A percentile compares a stretch with the other conserved stretches of the same genome.
These are phyloP conservation scores for Epizoanthus rinbou DNA, from an alignment of 92 coral and sea anemone species.

Conservation along the genomic window DNA sequence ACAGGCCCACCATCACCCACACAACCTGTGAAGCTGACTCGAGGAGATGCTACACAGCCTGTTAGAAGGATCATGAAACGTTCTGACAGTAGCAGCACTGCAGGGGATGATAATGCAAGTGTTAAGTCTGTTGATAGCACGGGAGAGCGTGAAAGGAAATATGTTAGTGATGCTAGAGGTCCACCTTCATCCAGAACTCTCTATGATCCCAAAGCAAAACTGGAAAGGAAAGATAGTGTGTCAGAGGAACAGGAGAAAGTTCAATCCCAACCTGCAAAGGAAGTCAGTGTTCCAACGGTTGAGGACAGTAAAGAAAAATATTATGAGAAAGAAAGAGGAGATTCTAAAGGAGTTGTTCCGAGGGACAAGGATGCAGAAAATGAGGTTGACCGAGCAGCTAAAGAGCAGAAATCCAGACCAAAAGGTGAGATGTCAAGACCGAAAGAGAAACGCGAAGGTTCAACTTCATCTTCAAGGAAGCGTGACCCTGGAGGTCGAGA, in stretches of 20 bases:
- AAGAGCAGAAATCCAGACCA: constrained; percentile 28
- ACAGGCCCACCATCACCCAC: constrained; percentile 94
- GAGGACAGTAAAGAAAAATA: constrained; percentile 36
- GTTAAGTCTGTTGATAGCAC: constrained; percentile 91
- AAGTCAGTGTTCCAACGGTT: background rate
- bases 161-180: constrained; percentile 27
- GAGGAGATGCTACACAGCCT: constrained; percentile 54
- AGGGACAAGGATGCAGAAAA: constrained; percentile 18
- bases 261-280: constrained; percentile 33
- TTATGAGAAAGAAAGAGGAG: constrained; percentile 40
- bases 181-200: constrained; percentile 26
- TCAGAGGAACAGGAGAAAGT: constrained; percentile 20
- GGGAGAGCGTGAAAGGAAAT: constrained; percentile 68
- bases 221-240: constrained; percentile 32
- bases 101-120: constrained; percentile 95
- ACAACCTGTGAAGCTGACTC: constrained; percentile 59
- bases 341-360: background rate
- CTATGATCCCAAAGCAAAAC: constrained; percentile 31
- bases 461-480: constrained; percentile 35
- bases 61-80: constrained; percentile 96
- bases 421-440: constrained; percentile 19
- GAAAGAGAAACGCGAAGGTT: constrained; percentile 33
- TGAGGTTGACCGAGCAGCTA: constrained; percentile 30
- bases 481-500: constrained; percentile 34
- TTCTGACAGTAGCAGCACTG: constrained; percentile 94